These are phyloP conservation scores for Neodiprion virginianus DNA, from an alignment of 1,140 invertebrate species.

Conservation along the genomic window DNA sequence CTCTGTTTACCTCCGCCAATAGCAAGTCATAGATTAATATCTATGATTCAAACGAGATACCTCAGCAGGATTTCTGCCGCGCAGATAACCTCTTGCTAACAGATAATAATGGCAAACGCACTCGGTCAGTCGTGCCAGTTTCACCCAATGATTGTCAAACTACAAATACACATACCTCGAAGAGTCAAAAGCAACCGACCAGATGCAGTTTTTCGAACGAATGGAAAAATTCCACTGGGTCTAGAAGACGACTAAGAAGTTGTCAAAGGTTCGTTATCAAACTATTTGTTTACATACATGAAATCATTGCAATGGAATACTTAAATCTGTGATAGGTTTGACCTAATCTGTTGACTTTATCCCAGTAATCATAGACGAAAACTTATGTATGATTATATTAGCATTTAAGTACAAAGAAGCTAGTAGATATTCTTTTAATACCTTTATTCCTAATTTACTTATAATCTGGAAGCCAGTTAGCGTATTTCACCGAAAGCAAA, in stretches of 20 bases:
- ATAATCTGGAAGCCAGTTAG: no score
- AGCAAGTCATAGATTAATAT: background rate
- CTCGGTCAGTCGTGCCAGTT: background rate
- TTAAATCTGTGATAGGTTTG: no score
- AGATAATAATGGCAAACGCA: background rate
- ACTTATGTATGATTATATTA: no score
- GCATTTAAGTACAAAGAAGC: no score
- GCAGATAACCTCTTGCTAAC: background rate
- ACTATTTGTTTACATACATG: no score
- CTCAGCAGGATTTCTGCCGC: background rate
- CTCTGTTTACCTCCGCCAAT: background rate
- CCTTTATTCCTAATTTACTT: no score
- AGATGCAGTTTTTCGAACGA: background rate
- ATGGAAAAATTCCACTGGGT: background rate
- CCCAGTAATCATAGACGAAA: no score
- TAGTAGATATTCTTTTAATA: no score
- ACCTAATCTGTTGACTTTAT: no score
- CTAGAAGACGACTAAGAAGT: background rate
- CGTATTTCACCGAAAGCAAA: no score
- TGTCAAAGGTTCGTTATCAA: background rate
- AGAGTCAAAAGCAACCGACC: background rate
- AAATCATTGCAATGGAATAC: no score
- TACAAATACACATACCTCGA: background rate
- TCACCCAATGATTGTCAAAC: background rate
- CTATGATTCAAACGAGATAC: background rate